phyloP scores from a whole-genome alignment of 2,888 invertebrate genomes.

The Protonemura montana region DNA sequence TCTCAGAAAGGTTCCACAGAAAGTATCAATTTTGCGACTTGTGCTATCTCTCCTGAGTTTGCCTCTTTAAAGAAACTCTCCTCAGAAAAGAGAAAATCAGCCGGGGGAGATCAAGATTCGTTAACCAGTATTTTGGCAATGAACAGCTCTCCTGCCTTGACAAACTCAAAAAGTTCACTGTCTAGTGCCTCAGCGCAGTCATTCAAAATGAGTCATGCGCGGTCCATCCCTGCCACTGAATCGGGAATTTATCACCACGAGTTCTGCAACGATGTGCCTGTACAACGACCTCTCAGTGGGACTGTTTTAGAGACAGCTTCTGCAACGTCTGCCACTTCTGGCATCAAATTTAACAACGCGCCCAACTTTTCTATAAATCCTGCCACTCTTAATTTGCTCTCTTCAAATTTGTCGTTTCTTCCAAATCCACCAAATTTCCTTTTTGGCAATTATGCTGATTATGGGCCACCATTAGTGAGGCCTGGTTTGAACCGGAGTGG shows the following conservation, averaged over 20 bases:
- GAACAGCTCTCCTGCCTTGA: background rate
- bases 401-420: slow-evolving; percentile 34
- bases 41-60: background rate
- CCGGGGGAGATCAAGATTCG: slow-evolving; percentile 53
- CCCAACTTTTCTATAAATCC: slow-evolving; percentile 19
- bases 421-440: slow-evolving; percentile 40
- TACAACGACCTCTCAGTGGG: background rate
- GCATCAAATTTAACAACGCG: background rate
- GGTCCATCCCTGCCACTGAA: background rate
- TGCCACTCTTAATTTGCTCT: slow-evolving; percentile 32
- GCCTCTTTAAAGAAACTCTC: background rate
- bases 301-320: background rate
- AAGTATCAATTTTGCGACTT: background rate
- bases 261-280: background rate
- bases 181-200: background rate
- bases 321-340: background rate
- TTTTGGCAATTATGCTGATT: slow-evolving; percentile 33
- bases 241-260: background rate
- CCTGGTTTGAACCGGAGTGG: background rate
- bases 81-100: background rate
- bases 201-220: background rate
- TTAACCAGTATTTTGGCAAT: slow-evolving; percentile 24
- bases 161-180: background rate
- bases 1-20: background rate
- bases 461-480: slow-evolving; percentile 23